Percentiles rank a stretch among this genome's conserved stretches.
Evolutionary conservation across 2,797 vertebrate genomes (phyloP).

Genomic region (Pangasius macronema): DNA sequence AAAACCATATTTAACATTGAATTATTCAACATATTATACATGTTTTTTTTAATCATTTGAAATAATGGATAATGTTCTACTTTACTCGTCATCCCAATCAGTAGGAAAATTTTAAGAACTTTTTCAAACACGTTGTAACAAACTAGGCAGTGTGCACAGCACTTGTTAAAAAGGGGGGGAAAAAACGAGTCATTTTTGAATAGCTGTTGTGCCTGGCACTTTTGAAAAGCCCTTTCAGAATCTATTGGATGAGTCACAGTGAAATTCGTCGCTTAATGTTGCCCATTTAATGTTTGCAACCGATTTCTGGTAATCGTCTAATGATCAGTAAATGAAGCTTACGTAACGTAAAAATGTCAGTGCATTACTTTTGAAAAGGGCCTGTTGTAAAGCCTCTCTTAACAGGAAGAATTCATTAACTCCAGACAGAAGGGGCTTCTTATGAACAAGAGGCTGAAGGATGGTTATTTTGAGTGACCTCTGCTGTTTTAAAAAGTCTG

Average conservation of each 20-base stretch:
- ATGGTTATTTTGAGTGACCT: neutral
- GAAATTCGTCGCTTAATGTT: neutral
- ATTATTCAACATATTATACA: neutral
- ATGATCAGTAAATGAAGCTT: slow-evolving; percentile 18
- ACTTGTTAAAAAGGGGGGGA: neutral
- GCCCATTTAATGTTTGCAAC: neutral
- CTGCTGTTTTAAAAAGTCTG: neutral
- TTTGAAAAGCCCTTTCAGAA: slow-evolving; percentile 22
- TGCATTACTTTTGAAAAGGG: neutral
- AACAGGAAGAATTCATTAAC: slow-evolving; percentile 8
- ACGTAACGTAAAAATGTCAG: slow-evolving; percentile 2
- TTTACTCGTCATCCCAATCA: no score
- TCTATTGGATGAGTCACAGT: slow-evolving; percentile 6
- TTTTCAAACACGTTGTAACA: no score
- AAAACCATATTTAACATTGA: neutral
- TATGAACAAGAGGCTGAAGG: neutral
- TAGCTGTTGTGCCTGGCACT: neutral
- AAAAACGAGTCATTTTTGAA: neutral
- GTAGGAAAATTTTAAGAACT: no score
- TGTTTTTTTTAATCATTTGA: neutral
- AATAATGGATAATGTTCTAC: no score
- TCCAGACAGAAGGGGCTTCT: neutral
- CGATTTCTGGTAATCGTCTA: slow-evolving; percentile 20
- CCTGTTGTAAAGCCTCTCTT: neutral
- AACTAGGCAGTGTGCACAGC: no score